Percentiles rank a stretch among this genome's conserved stretches.
Conservation (phyloP, 2,113 vertebrate genomes). For the Xiphias gladius region DNA sequence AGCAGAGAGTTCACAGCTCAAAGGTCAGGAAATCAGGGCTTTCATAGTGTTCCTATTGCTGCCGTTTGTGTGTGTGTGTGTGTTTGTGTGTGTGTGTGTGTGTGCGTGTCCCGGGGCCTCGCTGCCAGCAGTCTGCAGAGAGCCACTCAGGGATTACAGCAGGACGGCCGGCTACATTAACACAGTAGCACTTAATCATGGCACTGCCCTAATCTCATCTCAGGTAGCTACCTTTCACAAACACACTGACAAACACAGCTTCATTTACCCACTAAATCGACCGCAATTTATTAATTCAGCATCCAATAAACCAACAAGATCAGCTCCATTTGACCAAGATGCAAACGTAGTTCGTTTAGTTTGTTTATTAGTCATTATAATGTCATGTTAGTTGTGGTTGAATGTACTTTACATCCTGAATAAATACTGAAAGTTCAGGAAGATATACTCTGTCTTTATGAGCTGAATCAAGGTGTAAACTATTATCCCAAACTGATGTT, state of each 20-base stretch:
- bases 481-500: conserved; percentile 15
- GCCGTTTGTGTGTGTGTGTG: conserved; percentile 19
- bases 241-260: conserved; percentile 44
- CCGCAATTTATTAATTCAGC: conserved; percentile 19
- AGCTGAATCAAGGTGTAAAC: conserved; percentile 37
- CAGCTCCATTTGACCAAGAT: conserved; percentile 24
- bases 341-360: conserved; percentile 1
- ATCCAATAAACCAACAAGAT: conserved; percentile 4
- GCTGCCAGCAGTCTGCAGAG: conserved; percentile 71
- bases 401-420: conserved; percentile 1
- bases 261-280: conserved; percentile 24
- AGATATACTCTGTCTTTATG: not conserved
- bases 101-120: conserved; percentile 62
- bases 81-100: conserved; percentile 34
- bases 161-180: conserved; percentile 76
- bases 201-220: conserved; percentile 76
- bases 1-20: conserved; percentile 33
- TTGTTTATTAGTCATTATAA: conserved; percentile 13
- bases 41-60: conserved; percentile 38
- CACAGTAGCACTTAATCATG: conserved; percentile 74
- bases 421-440: conserved; percentile 6
- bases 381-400: not conserved
- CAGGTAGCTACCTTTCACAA: conserved; percentile 77
- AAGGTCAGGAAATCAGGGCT: conserved; percentile 62
- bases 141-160: conserved; percentile 79